Evolutionary conservation across 2,888 invertebrate species (phyloP), one percentile per base, ranked within the genome.

Genomic region (Synergus umbraculus): DNA sequence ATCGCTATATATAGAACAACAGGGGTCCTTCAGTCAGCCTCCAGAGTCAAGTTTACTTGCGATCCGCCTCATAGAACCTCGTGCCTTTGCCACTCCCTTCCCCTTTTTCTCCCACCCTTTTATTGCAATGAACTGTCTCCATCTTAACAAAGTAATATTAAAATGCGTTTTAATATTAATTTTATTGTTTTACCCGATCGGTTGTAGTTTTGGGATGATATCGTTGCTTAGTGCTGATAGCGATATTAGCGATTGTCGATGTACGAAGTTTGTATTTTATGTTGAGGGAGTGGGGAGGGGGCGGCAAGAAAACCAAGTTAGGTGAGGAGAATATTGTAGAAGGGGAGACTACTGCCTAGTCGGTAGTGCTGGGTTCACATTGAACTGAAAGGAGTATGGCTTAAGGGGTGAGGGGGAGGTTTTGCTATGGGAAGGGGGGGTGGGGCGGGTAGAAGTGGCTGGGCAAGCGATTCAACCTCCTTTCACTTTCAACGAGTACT

Each of bases 401-500:
- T 18, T n/a, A 18, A 18, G 18, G 18, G 49, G 78, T 64, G 77
- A 22, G 64, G 37, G 18, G 76, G 78, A 77, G 77, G 76, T 76
- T 64, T 66, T 69, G 78, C 73, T 73, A 73, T 66, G 65, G 76
- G 76, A 81, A 78, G 73, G 76, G 76, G 76, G 77, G 58, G 79
- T 58, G 77, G 79, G 64, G 83, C 79, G 86, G 87, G 86, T 85
- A 88, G 87, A 88, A 89, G 90, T 89, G 89, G 90, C 88, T 88
- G 88, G 88, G 88, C 88, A 88, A 90, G 88, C 89, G 89, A 90
- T 89, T 91, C 91, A 91, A 91, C 91, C 91, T 91, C 92, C 92
- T 92, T 92, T 92, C 92, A 92, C 92, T 92, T 92, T 92, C 92
- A 89, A 90, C 91, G 89, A 90, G 87, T 87, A 87, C 79, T 81